Evolutionary conservation across 2,888 invertebrate genomes (phyloP), one percentile per base, ranked within the genome.

Genomic region (Drosophila quasianomalipes): DNA sequence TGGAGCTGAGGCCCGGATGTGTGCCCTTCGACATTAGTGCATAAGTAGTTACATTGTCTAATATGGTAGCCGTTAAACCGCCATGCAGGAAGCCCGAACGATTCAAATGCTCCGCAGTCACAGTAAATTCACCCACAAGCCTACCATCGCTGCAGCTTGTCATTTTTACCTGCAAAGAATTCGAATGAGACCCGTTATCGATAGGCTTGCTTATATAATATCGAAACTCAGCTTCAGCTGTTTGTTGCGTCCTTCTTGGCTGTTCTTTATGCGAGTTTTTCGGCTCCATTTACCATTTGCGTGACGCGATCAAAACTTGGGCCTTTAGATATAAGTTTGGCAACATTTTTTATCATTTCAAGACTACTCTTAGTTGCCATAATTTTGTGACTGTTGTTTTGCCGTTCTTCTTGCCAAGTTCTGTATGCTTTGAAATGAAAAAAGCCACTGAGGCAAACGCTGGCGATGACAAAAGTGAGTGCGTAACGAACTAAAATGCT

Each of bases 51-150:
- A 98, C 92, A 63, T 94, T 94, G 91, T 97, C 97, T 31, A 94
- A 81, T 22, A 98, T 92, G 0, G 97, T 97, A 4, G 97, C 96
- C 5, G 97, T 97, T 85, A 97, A 95, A 9, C 98, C 98, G 3
- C 98, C 98, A 91, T 98, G 98, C 6, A 98, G 92, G 0, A 95
- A 95, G 0, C 97, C 97, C 9, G 95, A 95, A 19, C 94, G 93
- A 93, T 98, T 98, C 3, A 96, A 93, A 91, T 97, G 97, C 79
- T 97, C 96, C 5, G 96, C 94, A 0, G 94, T 94, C 0, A 98
- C 96, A 82, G 95, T 95, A 90, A 98, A 95, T 92, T 97, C 96
- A 26, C 97, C 97, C 35, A 94, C 92, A 92, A 97, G 96, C 59
- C 94, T 94, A 1, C 98, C 98, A 82, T 96, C 94, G n/a, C 95